phyloP scores from a whole-genome alignment of 2,113 vertebrate genomes.

The Aepyceros melampus region DNA sequence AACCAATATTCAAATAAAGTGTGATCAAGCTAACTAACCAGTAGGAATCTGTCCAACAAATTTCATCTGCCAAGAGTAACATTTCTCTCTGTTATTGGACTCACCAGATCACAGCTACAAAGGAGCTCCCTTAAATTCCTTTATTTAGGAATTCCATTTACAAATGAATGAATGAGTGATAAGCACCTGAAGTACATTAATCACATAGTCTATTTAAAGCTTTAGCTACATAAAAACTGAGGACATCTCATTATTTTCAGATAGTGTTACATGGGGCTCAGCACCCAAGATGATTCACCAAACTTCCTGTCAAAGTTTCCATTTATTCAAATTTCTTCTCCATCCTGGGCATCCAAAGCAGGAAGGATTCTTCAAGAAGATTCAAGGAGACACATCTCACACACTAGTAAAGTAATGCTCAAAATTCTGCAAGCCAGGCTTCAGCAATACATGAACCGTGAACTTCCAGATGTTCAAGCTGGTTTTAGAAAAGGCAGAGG shows the following conservation, averaged over 20 bases:
- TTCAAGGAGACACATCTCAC: not conserved
- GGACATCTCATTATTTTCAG: constrained; percentile 16
- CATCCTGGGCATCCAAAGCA: not conserved
- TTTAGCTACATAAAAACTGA: constrained; percentile 75
- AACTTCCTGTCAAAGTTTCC: not conserved
- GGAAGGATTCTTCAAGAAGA: not conserved
- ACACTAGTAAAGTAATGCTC: too few species aligned
- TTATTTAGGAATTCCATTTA: constrained; percentile 78
- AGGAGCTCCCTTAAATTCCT: constrained; percentile 63
- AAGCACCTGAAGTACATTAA: constrained; percentile 72
- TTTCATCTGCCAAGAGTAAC: constrained; percentile 42
- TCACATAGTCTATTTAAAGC: constrained; percentile 65
- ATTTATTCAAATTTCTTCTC: not conserved
- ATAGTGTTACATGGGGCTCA: not conserved
- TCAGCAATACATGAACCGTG: too few species aligned
- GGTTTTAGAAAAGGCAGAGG: too few species aligned
- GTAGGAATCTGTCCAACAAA: not conserved
- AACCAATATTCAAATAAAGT: not conserved
- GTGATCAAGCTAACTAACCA: not conserved
- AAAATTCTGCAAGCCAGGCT: too few species aligned
- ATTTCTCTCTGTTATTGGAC: constrained; percentile 33
- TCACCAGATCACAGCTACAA: not conserved
- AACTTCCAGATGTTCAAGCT: too few species aligned
- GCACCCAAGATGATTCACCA: not conserved
- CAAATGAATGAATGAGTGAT: constrained; percentile 78